Evolutionary conservation across 2,113 vertebrate genomes (phyloP).

Genomic region (Rousettus leschenaultii): DNA sequence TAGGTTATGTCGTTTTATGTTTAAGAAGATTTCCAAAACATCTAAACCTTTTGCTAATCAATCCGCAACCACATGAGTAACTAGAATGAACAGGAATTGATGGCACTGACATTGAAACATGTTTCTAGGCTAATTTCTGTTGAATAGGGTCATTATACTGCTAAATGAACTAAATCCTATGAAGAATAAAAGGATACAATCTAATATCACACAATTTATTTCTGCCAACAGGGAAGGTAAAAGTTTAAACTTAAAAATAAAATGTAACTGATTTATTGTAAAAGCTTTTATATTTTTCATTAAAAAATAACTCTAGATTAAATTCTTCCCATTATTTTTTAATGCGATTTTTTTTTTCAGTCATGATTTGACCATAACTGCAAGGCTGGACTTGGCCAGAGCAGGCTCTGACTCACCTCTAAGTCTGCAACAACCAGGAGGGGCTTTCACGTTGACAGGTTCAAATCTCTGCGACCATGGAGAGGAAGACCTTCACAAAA

Average conservation of each 20-base stretch:
- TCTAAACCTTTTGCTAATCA: neutral
- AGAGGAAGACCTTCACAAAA: neutral
- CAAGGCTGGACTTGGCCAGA: neutral
- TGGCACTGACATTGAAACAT: neutral
- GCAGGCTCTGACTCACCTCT: neutral
- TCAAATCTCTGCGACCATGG: neutral
- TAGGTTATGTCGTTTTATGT: neutral
- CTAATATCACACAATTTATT: neutral
- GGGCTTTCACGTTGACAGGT: neutral
- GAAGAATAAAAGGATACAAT: neutral
- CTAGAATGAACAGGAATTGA: neutral
- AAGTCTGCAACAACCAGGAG: neutral
- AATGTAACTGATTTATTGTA: neutral
- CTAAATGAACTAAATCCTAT: neutral
- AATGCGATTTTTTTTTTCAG: neutral
- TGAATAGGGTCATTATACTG: neutral
- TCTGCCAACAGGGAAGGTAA: neutral
- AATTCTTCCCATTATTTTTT: neutral
- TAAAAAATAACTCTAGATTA: neutral
- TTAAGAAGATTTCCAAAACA: neutral
- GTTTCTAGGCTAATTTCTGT: neutral
- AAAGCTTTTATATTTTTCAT: neutral
- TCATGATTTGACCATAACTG: neutral
- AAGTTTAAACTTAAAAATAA: constrained; percentile 14
- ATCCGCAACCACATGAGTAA: neutral